Conservation (phyloP, 2,797 vertebrate genomes). For the Falco rusticolus region DNA sequence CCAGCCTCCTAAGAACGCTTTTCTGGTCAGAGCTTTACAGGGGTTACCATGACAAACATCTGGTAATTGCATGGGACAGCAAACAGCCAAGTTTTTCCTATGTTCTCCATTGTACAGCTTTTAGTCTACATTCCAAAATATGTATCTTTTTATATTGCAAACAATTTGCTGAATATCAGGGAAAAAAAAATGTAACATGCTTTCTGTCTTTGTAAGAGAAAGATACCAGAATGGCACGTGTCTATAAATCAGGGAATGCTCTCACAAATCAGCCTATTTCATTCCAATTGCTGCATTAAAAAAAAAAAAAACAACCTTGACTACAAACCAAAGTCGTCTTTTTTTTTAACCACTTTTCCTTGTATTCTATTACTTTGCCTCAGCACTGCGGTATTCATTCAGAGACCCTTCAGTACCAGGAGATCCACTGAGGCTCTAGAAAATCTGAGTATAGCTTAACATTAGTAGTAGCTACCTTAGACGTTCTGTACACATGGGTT, state of each 20-base stretch:
- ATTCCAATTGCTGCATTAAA: background rate
- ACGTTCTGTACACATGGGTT: background rate
- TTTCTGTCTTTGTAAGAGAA: background rate
- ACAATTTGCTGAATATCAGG: background rate
- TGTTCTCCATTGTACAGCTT: constrained; percentile 10
- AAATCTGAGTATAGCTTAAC: background rate
- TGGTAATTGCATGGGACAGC: constrained; percentile 46
- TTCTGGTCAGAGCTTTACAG: constrained; percentile 27
- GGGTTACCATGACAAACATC: constrained; percentile 56
- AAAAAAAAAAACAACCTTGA: background rate
- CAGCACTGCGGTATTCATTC: background rate
- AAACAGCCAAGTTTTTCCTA: constrained; percentile 15
- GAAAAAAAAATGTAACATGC: background rate
- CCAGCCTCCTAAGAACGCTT: constrained; percentile 23
- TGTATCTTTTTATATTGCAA: background rate
- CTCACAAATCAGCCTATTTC: background rate
- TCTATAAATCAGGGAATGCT: background rate
- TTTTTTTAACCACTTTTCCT: background rate
- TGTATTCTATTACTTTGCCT: background rate
- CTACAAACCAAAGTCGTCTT: background rate
- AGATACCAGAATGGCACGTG: background rate
- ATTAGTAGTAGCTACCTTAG: background rate
- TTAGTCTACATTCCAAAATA: constrained; percentile 20
- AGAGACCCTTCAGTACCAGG: background rate
- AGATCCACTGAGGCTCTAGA: background rate